phyloP scores from a whole-genome alignment of 2,797 vertebrate species.

The Muscicapa striata region DNA sequence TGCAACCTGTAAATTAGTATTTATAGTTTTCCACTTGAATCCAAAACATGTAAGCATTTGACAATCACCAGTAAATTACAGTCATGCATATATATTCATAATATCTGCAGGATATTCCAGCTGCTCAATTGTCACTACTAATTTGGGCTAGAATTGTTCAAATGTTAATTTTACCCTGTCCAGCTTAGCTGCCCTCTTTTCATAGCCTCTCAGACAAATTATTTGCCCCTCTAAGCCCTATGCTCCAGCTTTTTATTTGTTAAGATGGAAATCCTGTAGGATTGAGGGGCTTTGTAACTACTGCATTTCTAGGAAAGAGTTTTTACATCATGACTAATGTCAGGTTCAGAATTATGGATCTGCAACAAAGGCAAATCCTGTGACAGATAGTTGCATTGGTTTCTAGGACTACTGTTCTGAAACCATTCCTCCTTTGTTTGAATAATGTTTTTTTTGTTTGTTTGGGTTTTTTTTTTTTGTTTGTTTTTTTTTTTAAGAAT shows the following conservation, averaged over 20 bases:
- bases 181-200: not conserved
- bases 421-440: not conserved
- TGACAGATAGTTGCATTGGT: not conserved
- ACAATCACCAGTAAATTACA: not conserved
- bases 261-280: not conserved
- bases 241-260: not conserved
- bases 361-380: not conserved
- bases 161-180: not conserved
- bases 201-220: not conserved
- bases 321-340: not conserved
- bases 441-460: not conserved
- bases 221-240: not conserved
- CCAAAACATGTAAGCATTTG: not conserved
- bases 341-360: not conserved
- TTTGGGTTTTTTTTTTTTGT: too few species aligned
- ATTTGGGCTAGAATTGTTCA: not conserved
- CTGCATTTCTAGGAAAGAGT: not conserved
- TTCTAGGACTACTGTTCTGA: constrained; percentile 3
- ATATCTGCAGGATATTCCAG: not conserved
- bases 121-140: not conserved
- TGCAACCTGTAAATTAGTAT: not conserved
- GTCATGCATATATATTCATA: not conserved
- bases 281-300: not conserved
- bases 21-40: not conserved
- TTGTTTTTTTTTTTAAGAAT: not conserved